Percentiles rank a stretch among this genome's conserved stretches.
phyloP scores from a whole-genome alignment of 2,888 invertebrate genomes.

The Zeuzera pyrina region DNA sequence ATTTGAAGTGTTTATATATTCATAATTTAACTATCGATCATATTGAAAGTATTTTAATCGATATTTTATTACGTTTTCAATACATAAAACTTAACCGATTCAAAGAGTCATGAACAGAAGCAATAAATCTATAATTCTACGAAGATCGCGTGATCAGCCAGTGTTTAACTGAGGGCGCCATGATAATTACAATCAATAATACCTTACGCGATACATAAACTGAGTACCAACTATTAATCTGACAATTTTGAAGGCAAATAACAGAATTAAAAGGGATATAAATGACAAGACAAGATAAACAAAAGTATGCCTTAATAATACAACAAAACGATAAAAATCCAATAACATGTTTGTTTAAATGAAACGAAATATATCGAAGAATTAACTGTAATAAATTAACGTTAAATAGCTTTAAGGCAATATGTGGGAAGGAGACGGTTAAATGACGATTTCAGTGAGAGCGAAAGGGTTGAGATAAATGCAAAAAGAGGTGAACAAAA shows the following conservation, averaged over 20 bases:
- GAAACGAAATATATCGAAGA: conserved; percentile 25
- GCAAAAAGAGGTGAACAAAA: conserved; percentile 45
- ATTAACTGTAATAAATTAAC: conserved; percentile 48
- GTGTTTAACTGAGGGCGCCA: conserved; percentile 51
- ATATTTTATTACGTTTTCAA: no score
- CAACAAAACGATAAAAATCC: no score
- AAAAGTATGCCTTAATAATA: no score
- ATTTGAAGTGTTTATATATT: no score
- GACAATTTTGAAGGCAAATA: conserved; percentile 20
- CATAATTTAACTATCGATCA: no score
- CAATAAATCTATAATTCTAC: conserved; percentile 32
- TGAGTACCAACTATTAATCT: conserved; percentile 45
- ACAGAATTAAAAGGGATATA: conserved; percentile 8
- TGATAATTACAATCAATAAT: conserved; percentile 68
- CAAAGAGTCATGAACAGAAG: conserved; percentile 21
- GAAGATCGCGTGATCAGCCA: conserved; percentile 44
- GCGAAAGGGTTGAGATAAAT: conserved; percentile 11
- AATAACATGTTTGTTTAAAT: no score
- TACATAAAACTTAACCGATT: conserved; percentile 7
- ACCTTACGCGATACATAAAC: conserved; percentile 34
- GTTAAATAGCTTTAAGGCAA: conserved; percentile 39
- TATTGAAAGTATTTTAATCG: no score
- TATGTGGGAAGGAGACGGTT: conserved; percentile 21
- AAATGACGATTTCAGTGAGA: conserved; percentile 2
- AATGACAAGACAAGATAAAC: conserved; percentile 6